phyloP scores from a whole-genome alignment of 1,140 invertebrate species.

The Prorops nasuta region DNA sequence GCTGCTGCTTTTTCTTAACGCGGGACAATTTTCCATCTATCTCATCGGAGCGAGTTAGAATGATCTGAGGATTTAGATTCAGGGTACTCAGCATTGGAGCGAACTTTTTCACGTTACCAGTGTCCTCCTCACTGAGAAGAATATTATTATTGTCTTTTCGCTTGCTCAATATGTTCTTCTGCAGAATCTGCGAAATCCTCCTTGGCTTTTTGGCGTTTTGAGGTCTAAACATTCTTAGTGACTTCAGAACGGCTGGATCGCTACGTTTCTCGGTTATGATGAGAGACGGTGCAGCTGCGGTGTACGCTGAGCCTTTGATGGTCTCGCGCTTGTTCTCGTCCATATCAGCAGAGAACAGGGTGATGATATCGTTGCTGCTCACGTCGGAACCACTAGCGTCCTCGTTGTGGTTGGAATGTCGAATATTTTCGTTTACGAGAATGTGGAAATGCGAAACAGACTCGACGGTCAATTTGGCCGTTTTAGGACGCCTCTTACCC shows the following conservation, averaged over 20 bases:
- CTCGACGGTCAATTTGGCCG: conserved; percentile 41
- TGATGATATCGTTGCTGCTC: conserved; percentile 50
- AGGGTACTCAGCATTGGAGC: conserved; percentile 55
- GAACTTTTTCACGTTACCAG: conserved; percentile 39
- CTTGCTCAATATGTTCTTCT: conserved; percentile 38
- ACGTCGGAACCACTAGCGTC: conserved; percentile 48
- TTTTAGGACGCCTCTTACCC: conserved; percentile 32
- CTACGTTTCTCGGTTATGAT: conserved; percentile 53
- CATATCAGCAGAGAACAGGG: conserved; percentile 49
- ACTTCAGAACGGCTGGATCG: conserved; percentile 60
- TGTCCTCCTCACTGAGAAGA: conserved; percentile 20
- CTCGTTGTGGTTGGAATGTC: conserved; percentile 28
- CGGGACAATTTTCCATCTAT: conserved; percentile 35
- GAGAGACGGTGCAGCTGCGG: conserved; percentile 41
- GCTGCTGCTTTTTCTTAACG: conserved; percentile 38
- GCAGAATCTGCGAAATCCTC: conserved; percentile 28
- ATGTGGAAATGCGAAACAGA: conserved; percentile 48
- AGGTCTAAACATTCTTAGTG: conserved; percentile 59
- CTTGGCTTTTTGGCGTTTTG: conserved; percentile 45
- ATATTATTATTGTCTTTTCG: conserved; percentile 35
- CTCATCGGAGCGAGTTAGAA: conserved; percentile 53
- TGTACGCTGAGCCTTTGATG: conserved; percentile 49
- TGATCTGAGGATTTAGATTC: conserved; percentile 57
- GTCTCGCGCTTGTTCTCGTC: conserved; percentile 52
- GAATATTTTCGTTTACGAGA: conserved; percentile 47